Evolutionary conservation across 2,888 invertebrate species (phyloP), one percentile per base, ranked within the genome.

Genomic region (Ephialtes manifestator): DNA sequence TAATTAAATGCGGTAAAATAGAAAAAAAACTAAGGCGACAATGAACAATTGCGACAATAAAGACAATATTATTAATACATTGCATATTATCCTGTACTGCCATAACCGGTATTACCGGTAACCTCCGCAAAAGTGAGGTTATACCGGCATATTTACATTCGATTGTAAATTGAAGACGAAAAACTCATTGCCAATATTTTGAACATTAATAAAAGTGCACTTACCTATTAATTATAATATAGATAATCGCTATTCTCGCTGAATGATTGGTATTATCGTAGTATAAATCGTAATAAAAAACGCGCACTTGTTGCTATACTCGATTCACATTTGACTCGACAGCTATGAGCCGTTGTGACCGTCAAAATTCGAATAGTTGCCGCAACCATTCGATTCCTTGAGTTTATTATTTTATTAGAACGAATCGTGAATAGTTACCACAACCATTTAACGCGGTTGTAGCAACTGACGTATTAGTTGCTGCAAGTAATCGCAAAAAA

Each of bases 41-140:
- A 35, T 35, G 35, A 35, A 35, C 35, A 35, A 35, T 20, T 53
- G 53, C 20, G 53, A 53, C 53, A 53, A 53, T 53, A 53, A 20
- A 20, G 10, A 53, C 53, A 53, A 53, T 53, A 20, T 53, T 53
- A n/a, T n/a, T n/a, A 51, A 53, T 53, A 53, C 53, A 53, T 53
- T 18, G 53, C 53, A 53, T 53, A 20, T 20, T 53, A 53, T 53
- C 18, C 53, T 18, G 20, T 53, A 53, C 53, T 10, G 53, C 20
- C 53, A 18, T 18, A 53, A 53, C 53, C 53, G 53, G 53, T 53
- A 20, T 53, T 53, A 53, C 53, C 53, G 53, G 53, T 53, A 53
- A 53, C 53, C 53, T 53, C 53, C 53, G 53, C 53, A 10, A 53
- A 53, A 53, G 18, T 53, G 53, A 53, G 53, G 53, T 53, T 53